Conservation (phyloP, 2,113 vertebrate species). For the Oreocharis arfaki region DNA sequence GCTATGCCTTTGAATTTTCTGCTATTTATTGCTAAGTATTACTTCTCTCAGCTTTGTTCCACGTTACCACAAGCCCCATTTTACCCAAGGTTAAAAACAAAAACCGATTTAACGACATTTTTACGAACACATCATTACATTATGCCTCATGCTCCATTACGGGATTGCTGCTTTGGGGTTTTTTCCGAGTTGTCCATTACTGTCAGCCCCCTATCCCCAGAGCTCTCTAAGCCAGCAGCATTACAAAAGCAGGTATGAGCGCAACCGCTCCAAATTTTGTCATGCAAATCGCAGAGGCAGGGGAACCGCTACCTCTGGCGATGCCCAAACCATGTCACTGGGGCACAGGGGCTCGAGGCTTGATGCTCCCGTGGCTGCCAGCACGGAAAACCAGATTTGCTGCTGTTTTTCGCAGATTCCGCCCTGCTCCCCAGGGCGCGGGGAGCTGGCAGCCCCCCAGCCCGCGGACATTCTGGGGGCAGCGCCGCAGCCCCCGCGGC, state of each 20-base stretch:
- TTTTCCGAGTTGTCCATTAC: not conserved
- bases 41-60: not conserved
- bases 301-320: rapidly evolving
- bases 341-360: not conserved
- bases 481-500: not conserved
- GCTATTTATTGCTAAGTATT: not conserved
- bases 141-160: not conserved
- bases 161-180: rapidly evolving
- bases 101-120: not conserved
- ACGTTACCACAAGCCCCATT: rapidly evolving
- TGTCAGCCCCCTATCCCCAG: rapidly evolving
- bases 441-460: rapidly evolving
- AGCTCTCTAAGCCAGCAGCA: not conserved
- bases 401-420: rapidly evolving
- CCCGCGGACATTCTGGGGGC: not conserved
- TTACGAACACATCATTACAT: not conserved
- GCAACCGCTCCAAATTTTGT: rapidly evolving
- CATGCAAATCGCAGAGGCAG: rapidly evolving
- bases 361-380: not conserved
- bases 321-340: rapidly evolving
- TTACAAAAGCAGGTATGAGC: rapidly evolving
- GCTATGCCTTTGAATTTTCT: not conserved
- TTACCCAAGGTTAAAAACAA: not conserved
- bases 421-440: rapidly evolving
- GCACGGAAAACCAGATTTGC: rapidly evolving